A percentile compares a stretch with the other conserved stretches of the same genome.
Evolutionary conservation across 2,113 vertebrate species (phyloP).

Genomic region (Ptychochromis oligacanthus): DNA sequence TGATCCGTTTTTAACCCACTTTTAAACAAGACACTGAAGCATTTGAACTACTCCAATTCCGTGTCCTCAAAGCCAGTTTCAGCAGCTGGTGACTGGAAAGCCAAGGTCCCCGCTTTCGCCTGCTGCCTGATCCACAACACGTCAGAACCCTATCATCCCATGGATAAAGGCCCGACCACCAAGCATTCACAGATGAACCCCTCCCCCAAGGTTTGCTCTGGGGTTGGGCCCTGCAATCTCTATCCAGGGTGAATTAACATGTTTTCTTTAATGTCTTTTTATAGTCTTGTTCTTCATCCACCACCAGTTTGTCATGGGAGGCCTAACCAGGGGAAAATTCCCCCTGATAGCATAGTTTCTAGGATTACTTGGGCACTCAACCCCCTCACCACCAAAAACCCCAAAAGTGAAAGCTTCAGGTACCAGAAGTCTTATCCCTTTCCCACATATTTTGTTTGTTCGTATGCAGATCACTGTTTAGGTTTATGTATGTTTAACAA

Average conservation of each 20-base stretch:
- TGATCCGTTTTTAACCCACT: not conserved
- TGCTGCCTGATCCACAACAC: not conserved
- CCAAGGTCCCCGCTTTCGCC: not conserved
- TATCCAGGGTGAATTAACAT: not conserved
- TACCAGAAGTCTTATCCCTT: not conserved
- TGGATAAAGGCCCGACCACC: conserved; percentile 5
- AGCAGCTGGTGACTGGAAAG: not conserved
- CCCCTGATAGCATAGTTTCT: not conserved
- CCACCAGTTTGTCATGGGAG: not conserved
- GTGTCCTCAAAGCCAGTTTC: not conserved
- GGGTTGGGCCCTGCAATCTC: not conserved
- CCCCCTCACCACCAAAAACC: not conserved
- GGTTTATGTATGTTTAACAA: not conserved
- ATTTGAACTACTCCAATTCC: not conserved
- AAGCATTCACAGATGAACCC: not conserved
- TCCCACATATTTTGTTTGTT: not conserved
- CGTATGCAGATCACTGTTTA: not conserved
- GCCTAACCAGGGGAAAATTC: not conserved
- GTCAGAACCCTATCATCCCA: not conserved
- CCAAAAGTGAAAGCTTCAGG: not conserved
- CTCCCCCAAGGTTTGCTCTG: not conserved
- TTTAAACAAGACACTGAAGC: not conserved
- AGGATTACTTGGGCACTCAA: not conserved
- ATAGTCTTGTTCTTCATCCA: not conserved
- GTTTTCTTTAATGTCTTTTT: not conserved